Conservation (phyloP, 2,888 invertebrate genomes). For the Microlaimidae sp. region DNA sequence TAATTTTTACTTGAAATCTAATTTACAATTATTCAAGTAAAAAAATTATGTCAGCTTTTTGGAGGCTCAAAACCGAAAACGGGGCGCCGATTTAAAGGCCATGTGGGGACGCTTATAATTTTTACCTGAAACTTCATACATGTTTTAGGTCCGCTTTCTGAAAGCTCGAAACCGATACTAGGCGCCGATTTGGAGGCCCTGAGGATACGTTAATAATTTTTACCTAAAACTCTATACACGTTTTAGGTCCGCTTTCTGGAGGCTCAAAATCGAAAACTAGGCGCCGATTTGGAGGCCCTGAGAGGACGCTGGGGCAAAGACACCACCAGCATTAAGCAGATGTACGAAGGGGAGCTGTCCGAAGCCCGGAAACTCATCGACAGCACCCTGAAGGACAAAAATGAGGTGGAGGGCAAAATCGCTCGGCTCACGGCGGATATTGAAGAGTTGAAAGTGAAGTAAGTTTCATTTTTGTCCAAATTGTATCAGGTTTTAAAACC, state of each 20-base stretch:
- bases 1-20: too few relatives aligned
- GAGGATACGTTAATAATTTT: too few relatives aligned
- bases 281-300: conserved; percentile 31
- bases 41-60: too few relatives aligned
- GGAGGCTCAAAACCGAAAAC: conserved; percentile 33
- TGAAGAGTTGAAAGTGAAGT: too few relatives aligned
- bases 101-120: conserved; percentile 34
- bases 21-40: too few relatives aligned
- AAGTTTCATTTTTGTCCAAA: too few relatives aligned
- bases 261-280: conserved; percentile 33
- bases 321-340: conserved; percentile 33
- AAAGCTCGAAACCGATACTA: too few relatives aligned
- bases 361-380: conserved; percentile 42
- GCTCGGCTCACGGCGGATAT: conserved; percentile 40
- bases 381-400: conserved; percentile 41
- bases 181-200: too few relatives aligned
- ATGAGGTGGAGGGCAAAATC: conserved; percentile 40
- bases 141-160: too few relatives aligned
- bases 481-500: too few relatives aligned
- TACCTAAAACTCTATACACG: too few relatives aligned
- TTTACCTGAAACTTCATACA: conserved; percentile 34
- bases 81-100: conserved; percentile 32
- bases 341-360: conserved; percentile 40
- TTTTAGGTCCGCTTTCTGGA: too few relatives aligned
- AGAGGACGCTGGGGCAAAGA: conserved; percentile 35